Evolutionary conservation across 2,113 vertebrate species (phyloP).

Genomic region (Pelobates fuscus): DNA sequence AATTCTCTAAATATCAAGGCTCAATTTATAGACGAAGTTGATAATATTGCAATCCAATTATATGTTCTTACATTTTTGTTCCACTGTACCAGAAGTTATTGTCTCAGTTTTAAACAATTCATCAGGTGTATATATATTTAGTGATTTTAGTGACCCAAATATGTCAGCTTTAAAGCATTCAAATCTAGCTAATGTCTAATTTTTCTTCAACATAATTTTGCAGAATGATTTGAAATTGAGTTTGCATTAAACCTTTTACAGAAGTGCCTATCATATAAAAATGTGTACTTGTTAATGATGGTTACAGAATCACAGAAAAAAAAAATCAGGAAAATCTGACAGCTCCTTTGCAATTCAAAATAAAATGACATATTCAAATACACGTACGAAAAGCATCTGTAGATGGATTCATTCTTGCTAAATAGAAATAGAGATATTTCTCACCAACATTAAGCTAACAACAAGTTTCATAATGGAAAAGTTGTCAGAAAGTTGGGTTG

Average conservation of each 20-base stretch:
- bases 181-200: constrained; percentile 11
- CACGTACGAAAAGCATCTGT: background rate
- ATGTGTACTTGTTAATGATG: constrained; percentile 20
- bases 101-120: background rate
- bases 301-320: background rate
- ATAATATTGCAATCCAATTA: no score
- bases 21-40: no score
- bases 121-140: background rate
- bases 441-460: background rate
- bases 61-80: no score
- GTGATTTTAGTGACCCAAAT: constrained; percentile 7
- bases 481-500: background rate
- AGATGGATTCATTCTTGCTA: constrained; percentile 10
- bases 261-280: constrained; percentile 26
- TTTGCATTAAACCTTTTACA: constrained; percentile 19
- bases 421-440: constrained; percentile 8
- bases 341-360: constrained; percentile 16
- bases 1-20: no score
- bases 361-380: constrained; percentile 17
- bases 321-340: background rate
- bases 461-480: background rate
- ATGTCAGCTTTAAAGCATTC: constrained; percentile 7
- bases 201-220: no score
- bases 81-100: constrained; percentile 7
- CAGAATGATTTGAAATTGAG: background rate